These are phyloP conservation scores for Lasioglossum leucozonium DNA, from an alignment of 2,888 invertebrate genomes.

Conservation along the genomic window DNA sequence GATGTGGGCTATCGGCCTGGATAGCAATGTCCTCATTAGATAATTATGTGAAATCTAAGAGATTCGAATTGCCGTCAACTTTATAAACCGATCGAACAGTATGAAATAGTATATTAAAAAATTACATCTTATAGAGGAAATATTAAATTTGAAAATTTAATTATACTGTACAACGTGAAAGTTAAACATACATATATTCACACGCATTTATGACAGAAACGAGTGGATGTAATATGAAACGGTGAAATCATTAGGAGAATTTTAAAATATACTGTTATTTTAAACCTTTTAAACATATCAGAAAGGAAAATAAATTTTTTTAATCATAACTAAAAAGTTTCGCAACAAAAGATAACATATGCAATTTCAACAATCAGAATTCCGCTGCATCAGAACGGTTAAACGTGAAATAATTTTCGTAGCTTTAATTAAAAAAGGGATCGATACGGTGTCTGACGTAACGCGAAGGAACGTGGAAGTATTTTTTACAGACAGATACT, in stretches of 20 bases:
- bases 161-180: neutral
- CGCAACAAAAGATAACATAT: too few relatives aligned
- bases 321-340: too few relatives aligned
- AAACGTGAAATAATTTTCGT: neutral
- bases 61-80: neutral
- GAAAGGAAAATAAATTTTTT: too few relatives aligned
- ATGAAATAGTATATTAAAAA: neutral
- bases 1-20: neutral
- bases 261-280: too few relatives aligned
- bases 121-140: neutral
- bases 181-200: neutral
- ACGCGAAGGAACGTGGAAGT: neutral
- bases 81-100: too few relatives aligned
- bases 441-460: neutral
- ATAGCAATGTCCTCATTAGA: neutral
- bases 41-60: neutral
- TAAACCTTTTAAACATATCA: too few relatives aligned
- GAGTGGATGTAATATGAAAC: too few relatives aligned
- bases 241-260: too few relatives aligned
- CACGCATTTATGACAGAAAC: neutral
- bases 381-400: neutral
- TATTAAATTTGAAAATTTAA: neutral
- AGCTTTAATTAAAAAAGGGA: neutral
- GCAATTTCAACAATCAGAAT: neutral
- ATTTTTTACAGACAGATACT: slow-evolving; percentile 5